These are phyloP conservation scores for Calidris pygmaea DNA, from an alignment of 2,113 vertebrate species.

Conservation along the genomic window DNA sequence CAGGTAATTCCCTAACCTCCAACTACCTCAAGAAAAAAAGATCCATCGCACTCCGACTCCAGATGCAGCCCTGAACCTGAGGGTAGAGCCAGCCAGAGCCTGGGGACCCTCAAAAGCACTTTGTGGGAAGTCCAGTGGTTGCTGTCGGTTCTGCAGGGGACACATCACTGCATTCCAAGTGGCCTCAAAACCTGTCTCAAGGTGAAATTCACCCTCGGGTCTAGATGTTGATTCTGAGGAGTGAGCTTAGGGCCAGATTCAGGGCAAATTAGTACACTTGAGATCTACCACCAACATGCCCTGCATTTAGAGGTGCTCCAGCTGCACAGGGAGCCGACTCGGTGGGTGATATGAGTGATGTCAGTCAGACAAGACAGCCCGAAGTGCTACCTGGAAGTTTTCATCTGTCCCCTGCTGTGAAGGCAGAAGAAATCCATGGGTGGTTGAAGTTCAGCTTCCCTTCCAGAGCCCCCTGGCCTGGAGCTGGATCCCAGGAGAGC, in stretches of 20 bases:
- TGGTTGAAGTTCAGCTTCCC: neutral
- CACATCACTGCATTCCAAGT: too few relatives aligned
- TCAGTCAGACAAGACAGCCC: neutral
- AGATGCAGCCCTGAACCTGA: neutral
- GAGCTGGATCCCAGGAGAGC: neutral
- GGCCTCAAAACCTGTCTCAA: neutral
- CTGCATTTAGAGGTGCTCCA: neutral
- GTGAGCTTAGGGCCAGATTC: neutral
- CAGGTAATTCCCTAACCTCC: neutral
- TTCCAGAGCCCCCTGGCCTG: neutral
- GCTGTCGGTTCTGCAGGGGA: neutral
- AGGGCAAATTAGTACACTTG: neutral
- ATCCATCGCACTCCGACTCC: neutral
- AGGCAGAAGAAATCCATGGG: neutral
- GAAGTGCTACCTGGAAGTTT: neutral
- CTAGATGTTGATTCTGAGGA: neutral
- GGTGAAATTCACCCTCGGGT: neutral
- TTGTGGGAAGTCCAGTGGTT: neutral
- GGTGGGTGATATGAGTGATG: neutral
- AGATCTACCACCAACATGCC: neutral
- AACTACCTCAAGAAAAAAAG: neutral
- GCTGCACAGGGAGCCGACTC: accelerated
- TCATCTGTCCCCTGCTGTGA: neutral
- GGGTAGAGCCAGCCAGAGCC: neutral
- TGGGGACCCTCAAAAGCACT: neutral